Evolutionary conservation across 2,888 invertebrate species (phyloP).

Genomic region (Melieria picta): DNA sequence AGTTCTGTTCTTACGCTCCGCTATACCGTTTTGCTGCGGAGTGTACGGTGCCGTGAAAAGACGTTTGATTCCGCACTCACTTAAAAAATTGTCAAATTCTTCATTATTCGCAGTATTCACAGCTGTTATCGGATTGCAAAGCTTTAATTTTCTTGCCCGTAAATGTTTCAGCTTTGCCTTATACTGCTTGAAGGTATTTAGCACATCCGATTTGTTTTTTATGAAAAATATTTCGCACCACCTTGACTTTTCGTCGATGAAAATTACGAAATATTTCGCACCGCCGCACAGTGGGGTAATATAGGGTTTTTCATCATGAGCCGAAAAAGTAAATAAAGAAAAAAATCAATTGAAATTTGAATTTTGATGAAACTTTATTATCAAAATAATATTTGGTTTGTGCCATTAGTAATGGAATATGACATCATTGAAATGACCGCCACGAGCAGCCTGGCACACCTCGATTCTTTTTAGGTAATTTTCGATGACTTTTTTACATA

Average conservation of each 20-base stretch:
- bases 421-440: too few species aligned
- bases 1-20: slow-evolving; percentile 44
- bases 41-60: slow-evolving; percentile 31
- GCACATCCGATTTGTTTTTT: slow-evolving; percentile 38
- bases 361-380: too few species aligned
- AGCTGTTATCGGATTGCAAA: slow-evolving; percentile 40
- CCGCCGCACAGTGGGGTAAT: too few species aligned
- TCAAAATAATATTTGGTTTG: too few species aligned
- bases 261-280: slow-evolving; percentile 35
- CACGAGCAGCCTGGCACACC: too few species aligned
- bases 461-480: too few species aligned
- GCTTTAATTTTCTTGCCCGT: slow-evolving; percentile 37
- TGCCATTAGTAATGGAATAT: too few species aligned
- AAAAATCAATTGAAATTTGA: too few species aligned
- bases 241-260: slow-evolving; percentile 34
- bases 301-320: too few species aligned
- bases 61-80: slow-evolving; percentile 21
- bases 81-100: slow-evolving; percentile 36
- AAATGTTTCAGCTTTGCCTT: slow-evolving; percentile 36
- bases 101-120: slow-evolving; percentile 42
- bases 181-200: slow-evolving; percentile 31
- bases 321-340: too few species aligned
- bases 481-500: too few species aligned
- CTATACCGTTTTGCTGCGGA: slow-evolving; percentile 43
- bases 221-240: slow-evolving; percentile 37